A percentile compares a stretch with the other conserved stretches of the same genome.
Conservation (phyloP, 2,113 vertebrate genomes). For the Pimephales promelas region DNA sequence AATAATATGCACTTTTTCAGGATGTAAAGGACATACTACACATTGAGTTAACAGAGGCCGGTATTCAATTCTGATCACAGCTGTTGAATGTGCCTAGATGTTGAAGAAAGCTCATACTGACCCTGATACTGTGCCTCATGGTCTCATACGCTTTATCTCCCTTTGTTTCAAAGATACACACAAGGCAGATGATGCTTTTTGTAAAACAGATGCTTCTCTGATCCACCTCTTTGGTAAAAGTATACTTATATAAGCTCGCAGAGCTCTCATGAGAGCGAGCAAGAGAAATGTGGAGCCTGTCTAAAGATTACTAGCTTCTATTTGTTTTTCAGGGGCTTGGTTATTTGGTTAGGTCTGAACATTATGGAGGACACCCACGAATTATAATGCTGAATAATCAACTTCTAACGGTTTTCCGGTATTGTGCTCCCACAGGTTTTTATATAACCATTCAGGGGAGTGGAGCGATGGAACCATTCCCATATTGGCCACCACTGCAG, state of each 20-base stretch:
- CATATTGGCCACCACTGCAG: slow-evolving; percentile 87
- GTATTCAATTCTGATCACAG: slow-evolving; percentile 2
- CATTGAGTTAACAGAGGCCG: not conserved
- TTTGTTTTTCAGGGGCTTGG: slow-evolving; percentile 7
- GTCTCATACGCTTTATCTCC: not conserved
- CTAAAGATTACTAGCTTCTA: not conserved
- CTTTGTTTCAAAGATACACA: slow-evolving; percentile 25
- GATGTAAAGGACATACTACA: not conserved
- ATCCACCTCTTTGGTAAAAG: not conserved
- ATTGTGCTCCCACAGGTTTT: slow-evolving; percentile 80
- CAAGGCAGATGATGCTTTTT: slow-evolving; percentile 11
- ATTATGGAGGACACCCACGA: not conserved
- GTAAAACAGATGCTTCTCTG: slow-evolving; percentile 8
- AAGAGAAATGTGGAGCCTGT: not conserved
- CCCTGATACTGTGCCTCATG: not conserved
- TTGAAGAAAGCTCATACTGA: not conserved
- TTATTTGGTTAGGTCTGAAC: slow-evolving; percentile 18
- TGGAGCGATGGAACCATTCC: slow-evolving; percentile 96
- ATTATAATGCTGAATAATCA: not conserved
- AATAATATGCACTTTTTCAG: not conserved
- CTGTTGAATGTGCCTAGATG: not conserved
- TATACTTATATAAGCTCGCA: not conserved
- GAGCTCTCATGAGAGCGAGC: not conserved
- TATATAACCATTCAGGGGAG: slow-evolving; percentile 90
- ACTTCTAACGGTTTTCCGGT: not conserved